Evolutionary conservation across 1,140 invertebrate species (phyloP).

Genomic region (Drosophila pandora): DNA sequence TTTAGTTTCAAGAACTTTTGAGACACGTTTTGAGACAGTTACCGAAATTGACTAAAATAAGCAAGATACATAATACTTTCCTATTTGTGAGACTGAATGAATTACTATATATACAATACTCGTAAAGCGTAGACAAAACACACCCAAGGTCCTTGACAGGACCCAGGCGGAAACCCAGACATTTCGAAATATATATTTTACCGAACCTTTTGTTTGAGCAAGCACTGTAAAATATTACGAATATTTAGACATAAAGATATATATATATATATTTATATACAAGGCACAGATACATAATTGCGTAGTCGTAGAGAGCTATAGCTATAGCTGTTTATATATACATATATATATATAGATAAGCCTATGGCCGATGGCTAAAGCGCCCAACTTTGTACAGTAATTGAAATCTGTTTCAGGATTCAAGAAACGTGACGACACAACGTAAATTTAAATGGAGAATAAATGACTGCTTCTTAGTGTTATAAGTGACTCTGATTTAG

Average conservation of each 20-base stretch:
- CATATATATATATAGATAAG: conserved; percentile 44
- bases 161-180: conserved; percentile 13
- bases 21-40: conserved; percentile 15
- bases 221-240: conserved; percentile 46
- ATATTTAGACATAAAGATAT: conserved; percentile 28
- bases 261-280: conserved; percentile 50
- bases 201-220: conserved; percentile 45
- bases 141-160: neutral
- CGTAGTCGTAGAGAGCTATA: conserved; percentile 51
- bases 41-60: conserved; percentile 25
- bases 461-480: conserved; percentile 82
- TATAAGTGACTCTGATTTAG: conserved; percentile 82
- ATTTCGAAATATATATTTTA: conserved; percentile 52
- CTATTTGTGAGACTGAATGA: conserved; percentile 80
- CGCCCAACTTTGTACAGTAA: conserved; percentile 75
- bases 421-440: conserved; percentile 75
- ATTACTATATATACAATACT: conserved; percentile 77
- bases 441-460: conserved; percentile 82
- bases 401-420: conserved; percentile 82
- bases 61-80: conserved; percentile 71
- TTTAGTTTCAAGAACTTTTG: neutral
- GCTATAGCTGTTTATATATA: conserved; percentile 41
- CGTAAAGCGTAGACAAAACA: conserved; percentile 43
- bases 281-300: conserved; percentile 34
- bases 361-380: conserved; percentile 40